These are phyloP conservation scores for Cyclina sinensis DNA, from an alignment of 1,140 invertebrate genomes.

Conservation along the genomic window DNA sequence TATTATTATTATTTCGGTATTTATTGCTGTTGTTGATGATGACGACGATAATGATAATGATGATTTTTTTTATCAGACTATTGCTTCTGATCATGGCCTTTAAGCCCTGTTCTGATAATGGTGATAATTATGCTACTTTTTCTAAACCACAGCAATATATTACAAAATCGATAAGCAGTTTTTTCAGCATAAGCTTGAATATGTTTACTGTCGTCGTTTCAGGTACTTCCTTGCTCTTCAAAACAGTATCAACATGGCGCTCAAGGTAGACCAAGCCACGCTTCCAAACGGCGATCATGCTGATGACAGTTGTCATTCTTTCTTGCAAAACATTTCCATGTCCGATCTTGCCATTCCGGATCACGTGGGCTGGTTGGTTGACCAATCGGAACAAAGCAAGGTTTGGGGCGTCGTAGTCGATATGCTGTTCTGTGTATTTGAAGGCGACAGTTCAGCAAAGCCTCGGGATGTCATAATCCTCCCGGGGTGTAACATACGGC, in stretches of 20 bases:
- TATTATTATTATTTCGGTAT: no score
- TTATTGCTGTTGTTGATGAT: no score
- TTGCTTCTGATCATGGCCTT: no score
- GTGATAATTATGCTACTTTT: no score
- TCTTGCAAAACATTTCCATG: constrained; percentile 71
- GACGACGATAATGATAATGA: no score
- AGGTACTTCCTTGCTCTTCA: constrained; percentile 63
- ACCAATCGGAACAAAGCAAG: constrained; percentile 73
- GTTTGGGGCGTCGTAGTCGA: constrained; percentile 80
- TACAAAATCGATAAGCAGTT: no score
- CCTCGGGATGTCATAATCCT: constrained; percentile 76
- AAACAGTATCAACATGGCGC: constrained; percentile 47
- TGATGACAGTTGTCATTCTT: constrained; percentile 25
- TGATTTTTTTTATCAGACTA: no score
- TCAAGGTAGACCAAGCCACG: constrained; percentile 44
- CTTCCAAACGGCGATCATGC: neutral
- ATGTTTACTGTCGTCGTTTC: constrained; percentile 6
- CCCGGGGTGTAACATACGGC: constrained; percentile 77
- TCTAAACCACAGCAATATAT: no score
- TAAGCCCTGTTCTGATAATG: no score
- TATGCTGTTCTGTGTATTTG: constrained; percentile 81
- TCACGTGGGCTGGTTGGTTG: constrained; percentile 75
- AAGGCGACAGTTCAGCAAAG: constrained; percentile 70
- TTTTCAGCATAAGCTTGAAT: no score
- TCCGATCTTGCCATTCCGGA: constrained; percentile 76